A percentile compares a stretch with the other conserved stretches of the same genome.
phyloP scores from a whole-genome alignment of 1,140 invertebrate genomes.

The Nixonia krombeini region DNA sequence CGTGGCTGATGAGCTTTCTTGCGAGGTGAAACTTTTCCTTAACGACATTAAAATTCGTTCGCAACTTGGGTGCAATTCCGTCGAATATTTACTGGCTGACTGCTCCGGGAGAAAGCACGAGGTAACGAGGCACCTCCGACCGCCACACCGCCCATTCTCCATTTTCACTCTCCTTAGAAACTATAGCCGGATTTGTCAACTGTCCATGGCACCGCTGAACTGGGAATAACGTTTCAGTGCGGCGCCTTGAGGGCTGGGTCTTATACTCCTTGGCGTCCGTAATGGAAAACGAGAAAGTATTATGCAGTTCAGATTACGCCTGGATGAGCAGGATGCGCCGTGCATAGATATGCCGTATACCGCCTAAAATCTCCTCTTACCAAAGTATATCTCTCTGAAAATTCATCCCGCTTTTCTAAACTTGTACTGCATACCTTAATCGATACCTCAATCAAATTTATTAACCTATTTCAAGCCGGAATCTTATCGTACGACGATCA shows the following conservation, averaged over 20 bases:
- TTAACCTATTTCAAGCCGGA: too few relatives aligned
- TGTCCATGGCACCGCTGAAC: slow-evolving; percentile 24
- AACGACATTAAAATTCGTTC: slow-evolving; percentile 54
- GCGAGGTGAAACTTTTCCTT: slow-evolving; percentile 47
- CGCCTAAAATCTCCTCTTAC: too few relatives aligned
- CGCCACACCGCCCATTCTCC: slow-evolving; percentile 22
- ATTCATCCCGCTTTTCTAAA: too few relatives aligned
- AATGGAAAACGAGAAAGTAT: slow-evolving; percentile 44
- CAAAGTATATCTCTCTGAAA: too few relatives aligned
- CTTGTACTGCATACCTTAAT: too few relatives aligned
- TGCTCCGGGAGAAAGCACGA: slow-evolving; percentile 22
- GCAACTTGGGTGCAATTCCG: slow-evolving; percentile 37
- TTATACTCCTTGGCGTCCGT: slow-evolving; percentile 31
- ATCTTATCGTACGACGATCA: too few relatives aligned
- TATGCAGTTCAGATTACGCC: slow-evolving; percentile 19
- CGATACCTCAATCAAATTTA: too few relatives aligned
- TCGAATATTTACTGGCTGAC: slow-evolving; percentile 49
- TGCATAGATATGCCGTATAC: too few relatives aligned
- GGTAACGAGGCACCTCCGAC: slow-evolving; percentile 37
- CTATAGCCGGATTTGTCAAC: slow-evolving; percentile 38
- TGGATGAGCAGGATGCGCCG: slow-evolving; percentile 18
- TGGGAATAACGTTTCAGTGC: slow-evolving; percentile 31
- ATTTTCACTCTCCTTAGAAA: slow-evolving; percentile 32
- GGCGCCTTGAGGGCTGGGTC: slow-evolving; percentile 30
- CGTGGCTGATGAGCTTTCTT: slow-evolving; percentile 55